Percentiles rank a stretch among this genome's conserved stretches.
Conservation (phyloP, 2,797 vertebrate genomes). For the Lepus oiostolus region DNA sequence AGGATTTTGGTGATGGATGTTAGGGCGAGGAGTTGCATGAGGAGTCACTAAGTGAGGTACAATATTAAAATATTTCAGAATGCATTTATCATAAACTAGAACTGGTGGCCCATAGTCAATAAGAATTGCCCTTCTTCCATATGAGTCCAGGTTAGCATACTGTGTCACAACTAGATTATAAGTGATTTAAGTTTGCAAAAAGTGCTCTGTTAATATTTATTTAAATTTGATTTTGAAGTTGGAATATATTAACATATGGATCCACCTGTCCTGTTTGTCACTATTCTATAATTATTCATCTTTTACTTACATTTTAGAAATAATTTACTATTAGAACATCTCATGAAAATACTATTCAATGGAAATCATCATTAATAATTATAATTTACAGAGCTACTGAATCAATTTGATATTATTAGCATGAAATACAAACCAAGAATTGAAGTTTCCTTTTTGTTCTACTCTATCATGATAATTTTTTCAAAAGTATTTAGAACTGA, state of each 20-base stretch:
- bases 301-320: conserved; percentile 31
- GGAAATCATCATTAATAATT: background rate
- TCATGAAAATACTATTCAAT: background rate
- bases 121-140: background rate
- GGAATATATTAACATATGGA: background rate
- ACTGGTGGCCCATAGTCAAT: background rate
- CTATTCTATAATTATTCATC: background rate
- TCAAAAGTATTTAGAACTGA: background rate
- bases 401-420: background rate
- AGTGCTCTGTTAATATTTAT: background rate
- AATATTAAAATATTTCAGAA: conserved; percentile 27
- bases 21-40: background rate
- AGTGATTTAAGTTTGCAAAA: background rate
- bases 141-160: background rate
- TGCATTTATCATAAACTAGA: background rate
- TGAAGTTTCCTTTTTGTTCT: background rate
- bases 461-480: background rate
- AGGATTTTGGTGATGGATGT: background rate
- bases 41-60: background rate
- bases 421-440: background rate
- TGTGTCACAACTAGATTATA: background rate
- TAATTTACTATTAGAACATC: background rate
- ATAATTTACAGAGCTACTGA: background rate
- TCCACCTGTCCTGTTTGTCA: background rate
- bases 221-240: conserved; percentile 41